Evolutionary conservation across 2,113 vertebrate genomes (phyloP).

Genomic region (Toxotes jaculatrix): DNA sequence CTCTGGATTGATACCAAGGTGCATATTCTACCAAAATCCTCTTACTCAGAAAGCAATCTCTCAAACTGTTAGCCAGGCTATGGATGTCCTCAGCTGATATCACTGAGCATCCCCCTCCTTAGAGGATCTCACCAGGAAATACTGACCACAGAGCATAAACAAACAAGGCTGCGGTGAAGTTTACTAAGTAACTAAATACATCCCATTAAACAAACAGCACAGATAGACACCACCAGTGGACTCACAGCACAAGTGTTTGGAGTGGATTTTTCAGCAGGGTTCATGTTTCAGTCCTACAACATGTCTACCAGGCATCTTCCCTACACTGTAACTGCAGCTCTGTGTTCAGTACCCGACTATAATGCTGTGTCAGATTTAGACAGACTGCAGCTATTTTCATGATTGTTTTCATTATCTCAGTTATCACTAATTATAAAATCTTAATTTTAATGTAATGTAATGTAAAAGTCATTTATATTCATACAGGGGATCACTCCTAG

Average conservation of each 20-base stretch:
- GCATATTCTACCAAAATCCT: constrained; percentile 10
- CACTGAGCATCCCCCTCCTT: background rate
- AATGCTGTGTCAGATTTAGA: background rate
- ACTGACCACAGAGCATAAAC: background rate
- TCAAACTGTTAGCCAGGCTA: too few relatives aligned
- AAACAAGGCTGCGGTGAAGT: background rate
- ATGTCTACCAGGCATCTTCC: too few relatives aligned
- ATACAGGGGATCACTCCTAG: too few relatives aligned
- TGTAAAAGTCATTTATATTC: too few relatives aligned
- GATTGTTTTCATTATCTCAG: background rate
- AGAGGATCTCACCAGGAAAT: background rate
- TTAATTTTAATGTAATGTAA: too few relatives aligned
- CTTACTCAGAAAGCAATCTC: constrained; percentile 13
- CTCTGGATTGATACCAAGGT: background rate
- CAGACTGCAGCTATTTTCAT: background rate
- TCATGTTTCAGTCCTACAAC: too few relatives aligned
- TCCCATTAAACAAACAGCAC: background rate
- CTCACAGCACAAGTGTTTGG: too few relatives aligned
- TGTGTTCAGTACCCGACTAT: background rate
- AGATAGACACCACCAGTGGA: too few relatives aligned
- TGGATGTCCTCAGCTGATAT: background rate
- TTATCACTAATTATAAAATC: too few relatives aligned
- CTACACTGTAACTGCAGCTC: too few relatives aligned
- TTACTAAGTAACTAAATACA: background rate
- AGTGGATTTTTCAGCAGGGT: too few relatives aligned